Base-by-base conservation (phyloP, 2,113 vertebrate species). In the Gallinago jamesoni region DNA sequence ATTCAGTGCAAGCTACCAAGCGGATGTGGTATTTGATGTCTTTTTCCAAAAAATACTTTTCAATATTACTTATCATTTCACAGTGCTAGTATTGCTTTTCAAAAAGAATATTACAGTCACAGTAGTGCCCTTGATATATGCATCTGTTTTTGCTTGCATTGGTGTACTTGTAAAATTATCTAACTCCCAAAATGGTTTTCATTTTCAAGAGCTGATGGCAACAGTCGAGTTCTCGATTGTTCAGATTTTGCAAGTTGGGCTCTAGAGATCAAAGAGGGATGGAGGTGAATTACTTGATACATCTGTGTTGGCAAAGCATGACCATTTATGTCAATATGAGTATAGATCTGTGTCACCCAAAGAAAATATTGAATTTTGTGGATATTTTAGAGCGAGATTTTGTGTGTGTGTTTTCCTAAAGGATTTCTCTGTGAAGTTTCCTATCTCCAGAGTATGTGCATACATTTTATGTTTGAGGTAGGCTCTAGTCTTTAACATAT, bases 281-380 rank as follows among this genome's bases (percentile, higher is more conserved):
- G 73, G 96, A 97, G 83, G 95, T 96, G 96, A 97, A 97, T 97
- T 90, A 70, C 80, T 97, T 91, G 12, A 96, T 97, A 84, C 85
- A 95, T 98, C 86, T 96, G 57, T 97, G 95, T 95, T 97, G 97
- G 98, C 96, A 97, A 93, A 85, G 77, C 75, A 13, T 97, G 97
- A 91, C 94, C 81, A 84, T 95, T 97, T 95, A 92, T 98, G 96
- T 96, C 96, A 96, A 77, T 97, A 41, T 70, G 93, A 96, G 89
- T 96, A 94, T 97, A 97, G 93, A 93, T 98, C 94, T 94, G 4
- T 97, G 95, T 97, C 98, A 96, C 62, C 91, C 74, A 93, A 96
- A 94, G 90, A 97, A 98, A 98, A 98, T 95, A 97, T 9, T 95
- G 88, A 95, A 85, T 97, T 97, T 97, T 97, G 94, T 96, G 84